Conservation (phyloP, 53 echinoderm and acorn worm genomes). For the Echinometra lucunter region DNA sequence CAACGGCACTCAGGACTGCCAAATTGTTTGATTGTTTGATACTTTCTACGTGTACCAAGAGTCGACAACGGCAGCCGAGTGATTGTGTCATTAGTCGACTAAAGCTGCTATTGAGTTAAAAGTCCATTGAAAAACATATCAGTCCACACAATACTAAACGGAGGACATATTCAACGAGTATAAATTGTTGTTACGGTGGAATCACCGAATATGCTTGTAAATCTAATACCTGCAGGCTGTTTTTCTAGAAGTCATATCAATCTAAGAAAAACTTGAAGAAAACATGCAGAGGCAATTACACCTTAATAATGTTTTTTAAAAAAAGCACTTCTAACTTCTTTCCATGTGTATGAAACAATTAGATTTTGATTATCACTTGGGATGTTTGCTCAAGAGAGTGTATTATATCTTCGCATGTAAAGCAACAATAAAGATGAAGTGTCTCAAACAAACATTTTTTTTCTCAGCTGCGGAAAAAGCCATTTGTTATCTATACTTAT, state of each 20-base stretch:
- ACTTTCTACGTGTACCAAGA: too few species aligned
- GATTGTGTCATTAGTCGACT: too few species aligned
- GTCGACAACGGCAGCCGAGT: too few species aligned
- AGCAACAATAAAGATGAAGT: not conserved
- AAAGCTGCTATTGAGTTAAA: too few species aligned
- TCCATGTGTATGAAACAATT: not conserved
- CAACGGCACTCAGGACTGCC: too few species aligned
- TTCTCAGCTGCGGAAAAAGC: not conserved
- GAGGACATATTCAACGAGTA: not conserved
- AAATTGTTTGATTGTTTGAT: too few species aligned
- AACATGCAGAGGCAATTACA: not conserved
- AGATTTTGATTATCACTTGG: not conserved
- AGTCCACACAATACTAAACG: not conserved
- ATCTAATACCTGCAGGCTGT: constrained; percentile 7
- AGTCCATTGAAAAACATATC: not conserved
- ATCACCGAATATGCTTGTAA: not conserved
- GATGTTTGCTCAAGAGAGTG: not conserved
- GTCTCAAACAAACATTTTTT: not conserved
- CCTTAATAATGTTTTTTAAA: not conserved
- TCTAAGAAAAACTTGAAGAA: not conserved
- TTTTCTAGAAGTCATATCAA: not conserved
- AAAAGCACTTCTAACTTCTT: not conserved
- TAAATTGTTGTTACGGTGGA: not conserved
- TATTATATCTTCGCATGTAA: not conserved
- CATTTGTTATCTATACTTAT: not conserved